phyloP scores from a whole-genome alignment of 2,888 invertebrate genomes.

The Julus scandinavius region DNA sequence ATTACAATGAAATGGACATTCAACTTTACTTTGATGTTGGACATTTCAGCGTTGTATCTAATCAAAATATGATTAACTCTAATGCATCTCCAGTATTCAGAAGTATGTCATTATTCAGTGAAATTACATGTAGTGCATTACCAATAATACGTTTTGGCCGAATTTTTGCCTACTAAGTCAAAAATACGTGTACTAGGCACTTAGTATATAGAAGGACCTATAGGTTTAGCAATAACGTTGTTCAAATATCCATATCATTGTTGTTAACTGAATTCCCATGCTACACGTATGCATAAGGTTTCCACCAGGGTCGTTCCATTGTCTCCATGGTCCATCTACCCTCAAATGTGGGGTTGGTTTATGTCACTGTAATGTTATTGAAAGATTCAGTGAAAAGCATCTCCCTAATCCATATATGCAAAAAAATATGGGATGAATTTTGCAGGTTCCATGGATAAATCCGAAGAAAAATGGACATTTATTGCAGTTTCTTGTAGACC shows the following conservation, averaged over 20 bases:
- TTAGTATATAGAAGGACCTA: too few relatives aligned
- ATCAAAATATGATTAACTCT: not conserved
- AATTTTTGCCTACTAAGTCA: not conserved
- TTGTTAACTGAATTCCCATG: too few relatives aligned
- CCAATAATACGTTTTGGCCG: not conserved
- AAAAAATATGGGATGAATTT: not conserved
- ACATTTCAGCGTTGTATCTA: not conserved
- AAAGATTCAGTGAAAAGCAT: not conserved
- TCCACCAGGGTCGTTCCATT: too few relatives aligned
- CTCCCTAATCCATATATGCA: not conserved
- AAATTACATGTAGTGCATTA: not conserved
- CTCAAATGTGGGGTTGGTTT: not conserved
- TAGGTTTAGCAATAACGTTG: too few relatives aligned
- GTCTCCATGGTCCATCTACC: not conserved
- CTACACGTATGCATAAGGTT: too few relatives aligned
- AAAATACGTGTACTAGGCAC: too few relatives aligned
- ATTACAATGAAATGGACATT: not conserved
- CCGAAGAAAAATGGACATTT: not conserved
- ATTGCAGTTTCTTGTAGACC: constrained; percentile 2
- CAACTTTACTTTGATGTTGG: not conserved
- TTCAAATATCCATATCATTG: too few relatives aligned
- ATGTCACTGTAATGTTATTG: not conserved
- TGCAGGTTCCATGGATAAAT: not conserved
- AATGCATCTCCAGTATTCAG: not conserved
- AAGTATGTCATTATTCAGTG: not conserved